A percentile compares a stretch with the other conserved stretches of the same genome.
Conservation (phyloP, 2,113 vertebrate species). For the Microcebus griseorufus region DNA sequence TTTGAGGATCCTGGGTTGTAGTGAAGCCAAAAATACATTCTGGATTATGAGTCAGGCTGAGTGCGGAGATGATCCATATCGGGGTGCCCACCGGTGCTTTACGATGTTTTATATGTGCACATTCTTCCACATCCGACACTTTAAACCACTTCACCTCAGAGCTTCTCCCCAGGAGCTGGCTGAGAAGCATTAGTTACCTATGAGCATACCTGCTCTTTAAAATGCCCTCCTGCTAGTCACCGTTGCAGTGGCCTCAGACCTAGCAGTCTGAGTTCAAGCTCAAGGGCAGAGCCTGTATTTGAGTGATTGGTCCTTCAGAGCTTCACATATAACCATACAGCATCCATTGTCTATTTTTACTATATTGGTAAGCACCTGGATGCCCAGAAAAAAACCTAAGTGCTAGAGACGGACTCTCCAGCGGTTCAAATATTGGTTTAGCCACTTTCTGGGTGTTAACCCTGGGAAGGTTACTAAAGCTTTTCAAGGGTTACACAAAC, state of each 20-base stretch:
- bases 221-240: constrained; percentile 3
- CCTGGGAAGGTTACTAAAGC: background rate
- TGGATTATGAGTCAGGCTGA: background rate
- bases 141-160: background rate
- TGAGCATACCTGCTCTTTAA: constrained; percentile 45
- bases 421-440: background rate
- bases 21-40: constrained; percentile 39
- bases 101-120: constrained; percentile 28
- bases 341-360: background rate
- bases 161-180: constrained; percentile 33
- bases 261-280: constrained; percentile 34
- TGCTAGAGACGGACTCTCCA: background rate
- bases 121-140: background rate
- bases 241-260: background rate
- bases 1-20: background rate
- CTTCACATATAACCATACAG: background rate
- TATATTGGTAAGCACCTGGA: background rate
- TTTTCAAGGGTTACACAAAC: background rate
- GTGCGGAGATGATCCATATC: background rate
- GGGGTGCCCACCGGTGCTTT: background rate
- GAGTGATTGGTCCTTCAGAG: constrained; percentile 11
- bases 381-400: background rate
- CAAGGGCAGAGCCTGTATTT: constrained; percentile 28
- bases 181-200: constrained; percentile 45
- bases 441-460: background rate